Percentiles rank a stretch among this genome's conserved stretches.
Conservation (phyloP, 2,113 vertebrate species). For the Meleagris gallopavo region DNA sequence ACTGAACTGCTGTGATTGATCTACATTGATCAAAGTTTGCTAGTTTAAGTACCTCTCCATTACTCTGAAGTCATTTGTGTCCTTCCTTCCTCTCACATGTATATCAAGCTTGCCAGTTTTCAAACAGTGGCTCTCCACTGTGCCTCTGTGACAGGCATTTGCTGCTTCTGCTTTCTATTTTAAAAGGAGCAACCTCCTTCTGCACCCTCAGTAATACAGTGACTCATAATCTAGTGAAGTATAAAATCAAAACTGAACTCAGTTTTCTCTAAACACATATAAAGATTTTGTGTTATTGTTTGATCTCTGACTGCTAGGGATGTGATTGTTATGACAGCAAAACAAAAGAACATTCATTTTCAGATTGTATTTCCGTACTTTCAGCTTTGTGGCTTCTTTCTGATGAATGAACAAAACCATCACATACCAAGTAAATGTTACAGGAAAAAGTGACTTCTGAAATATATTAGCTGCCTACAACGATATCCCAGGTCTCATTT, state of each 20-base stretch:
- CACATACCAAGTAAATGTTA: neutral
- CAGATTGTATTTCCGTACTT: neutral
- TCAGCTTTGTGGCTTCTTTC: neutral
- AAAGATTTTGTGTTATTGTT: neutral
- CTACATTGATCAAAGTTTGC: neutral
- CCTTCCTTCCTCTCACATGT: neutral
- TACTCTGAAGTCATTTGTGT: neutral
- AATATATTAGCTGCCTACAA: constrained; percentile 1
- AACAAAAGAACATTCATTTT: neutral
- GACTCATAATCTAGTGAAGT: neutral
- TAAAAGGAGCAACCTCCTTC: neutral
- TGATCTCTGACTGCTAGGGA: neutral
- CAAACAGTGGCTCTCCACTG: neutral
- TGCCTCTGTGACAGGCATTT: neutral
- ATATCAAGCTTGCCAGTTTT: neutral
- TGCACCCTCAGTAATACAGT: neutral
- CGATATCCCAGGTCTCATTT: neutral
- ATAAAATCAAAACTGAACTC: neutral
- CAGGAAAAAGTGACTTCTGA: neutral
- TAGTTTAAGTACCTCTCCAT: neutral
- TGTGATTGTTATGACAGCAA: neutral
- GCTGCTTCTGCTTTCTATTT: neutral
- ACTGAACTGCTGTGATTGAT: neutral
- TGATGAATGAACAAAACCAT: neutral
- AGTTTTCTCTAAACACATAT: neutral